Evolutionary conservation across 2,113 vertebrate species (phyloP), one percentile per base, ranked within the genome.

Genomic region (Oncorhynchus masou): DNA sequence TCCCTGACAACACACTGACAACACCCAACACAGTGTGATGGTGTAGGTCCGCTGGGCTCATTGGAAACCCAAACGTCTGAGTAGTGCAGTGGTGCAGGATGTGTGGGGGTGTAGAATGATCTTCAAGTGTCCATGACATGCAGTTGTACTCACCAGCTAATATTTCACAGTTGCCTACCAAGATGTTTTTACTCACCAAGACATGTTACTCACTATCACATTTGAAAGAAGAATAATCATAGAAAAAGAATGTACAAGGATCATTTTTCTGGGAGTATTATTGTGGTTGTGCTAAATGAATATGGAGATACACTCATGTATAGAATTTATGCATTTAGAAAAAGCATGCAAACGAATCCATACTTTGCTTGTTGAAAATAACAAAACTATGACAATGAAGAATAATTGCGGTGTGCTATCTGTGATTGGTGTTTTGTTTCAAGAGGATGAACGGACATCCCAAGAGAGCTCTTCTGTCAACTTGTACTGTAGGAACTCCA

Each of bases 121-220:
- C 59, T 62, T 62, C 5, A 81, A 74, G 74, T 75, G 81, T 90
- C 83, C 81, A 86, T 51, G 79, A 83, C 85, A 88, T 87, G 84
- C 86, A 84, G 84, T 87, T 88, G 73, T 84, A 81, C 85, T 89
- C 81, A 75, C 88, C 88, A 88, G 87, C 84, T 86, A 81, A 88
- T 89, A 79, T 88, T 91, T 91, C 91, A 91, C 90, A 91, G 90
- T 92, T 90, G 91, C 90, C 91, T 91, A 91, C 88, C 86, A 88
- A 91, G 86, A 84, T 85, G 80, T 92, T 88, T 59, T 85, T 87
- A 85, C 86, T 91, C 86, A 90, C 80, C 85, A 83, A 80, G 54
- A 88, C 79, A 81, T 87, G 85, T 88, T 81, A 34, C 88, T 89
- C 83, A 71, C 59, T 75, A 64, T 71, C 68, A 25, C n/a, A 74